Evolutionary conservation across 2,888 invertebrate species (phyloP).

Genomic region (Furcula furcula): DNA sequence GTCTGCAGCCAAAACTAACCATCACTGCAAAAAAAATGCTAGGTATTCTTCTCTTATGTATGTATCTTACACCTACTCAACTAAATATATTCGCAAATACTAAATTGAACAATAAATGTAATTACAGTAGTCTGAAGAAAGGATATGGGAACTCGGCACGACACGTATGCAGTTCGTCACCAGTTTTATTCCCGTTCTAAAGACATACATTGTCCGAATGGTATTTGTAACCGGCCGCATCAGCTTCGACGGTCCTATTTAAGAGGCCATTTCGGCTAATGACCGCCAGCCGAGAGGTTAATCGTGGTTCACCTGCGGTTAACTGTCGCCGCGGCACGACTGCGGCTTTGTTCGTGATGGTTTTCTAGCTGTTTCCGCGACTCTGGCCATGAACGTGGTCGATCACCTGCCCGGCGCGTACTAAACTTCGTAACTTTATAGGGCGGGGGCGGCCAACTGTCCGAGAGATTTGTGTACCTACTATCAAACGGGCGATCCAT

Average conservation of each 20-base stretch:
- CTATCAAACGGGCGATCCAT: conserved; percentile 48
- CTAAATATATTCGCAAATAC: neutral
- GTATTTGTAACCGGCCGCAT: conserved; percentile 54
- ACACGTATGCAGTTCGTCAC: conserved; percentile 50
- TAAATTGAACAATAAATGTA: conserved; percentile 3
- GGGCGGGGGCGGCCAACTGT: conserved; percentile 63
- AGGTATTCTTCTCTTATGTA: too few relatives aligned
- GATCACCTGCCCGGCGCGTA: conserved; percentile 57
- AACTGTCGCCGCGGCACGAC: conserved; percentile 52
- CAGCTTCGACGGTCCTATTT: conserved; percentile 57
- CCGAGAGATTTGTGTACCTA: conserved; percentile 59
- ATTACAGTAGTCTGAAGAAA: conserved; percentile 24
- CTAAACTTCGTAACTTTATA: conserved; percentile 65
- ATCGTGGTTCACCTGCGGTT: conserved; percentile 68
- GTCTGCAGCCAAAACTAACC: too few relatives aligned
- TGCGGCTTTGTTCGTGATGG: conserved; percentile 53
- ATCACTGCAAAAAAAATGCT: too few relatives aligned
- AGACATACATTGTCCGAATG: conserved; percentile 57
- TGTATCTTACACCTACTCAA: neutral
- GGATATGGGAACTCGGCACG: conserved; percentile 30
- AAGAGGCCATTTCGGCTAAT: conserved; percentile 56
- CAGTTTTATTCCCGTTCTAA: conserved; percentile 52
- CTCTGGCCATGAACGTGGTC: conserved; percentile 69
- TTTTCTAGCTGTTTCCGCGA: conserved; percentile 39
- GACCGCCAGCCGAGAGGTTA: conserved; percentile 68